Evolutionary conservation across 2,797 vertebrate species (phyloP), one percentile per base, ranked within the genome.

Genomic region (Salmo trutta): DNA sequence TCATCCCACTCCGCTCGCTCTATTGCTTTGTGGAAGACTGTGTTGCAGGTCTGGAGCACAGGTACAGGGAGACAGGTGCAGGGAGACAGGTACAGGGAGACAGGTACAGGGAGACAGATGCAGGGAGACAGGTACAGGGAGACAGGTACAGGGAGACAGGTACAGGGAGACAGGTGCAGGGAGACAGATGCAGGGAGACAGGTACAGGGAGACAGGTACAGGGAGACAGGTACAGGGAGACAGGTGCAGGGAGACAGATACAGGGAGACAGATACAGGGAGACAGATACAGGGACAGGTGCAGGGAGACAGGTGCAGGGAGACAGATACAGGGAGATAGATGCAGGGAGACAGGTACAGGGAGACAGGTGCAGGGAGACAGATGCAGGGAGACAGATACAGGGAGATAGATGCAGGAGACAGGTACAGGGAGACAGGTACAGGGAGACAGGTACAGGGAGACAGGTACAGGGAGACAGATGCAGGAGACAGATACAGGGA

Each of bases 21-120:
- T 69, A 96, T 94, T 10, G 95, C 92, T 94, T 95, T 96, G 84
- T 93, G 94, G 84, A 96, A 96, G 82, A 95, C 90, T 0, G 70
- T 75, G 76, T 84, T 95, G 86, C 96, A 97, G 78, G 88, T 90
- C 95, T 97, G 88, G 65, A 91, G 85, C 3, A 78, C 75, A 89
- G 54, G 54, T n/a, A 24, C 24, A 24, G 24, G 24, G 24, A 24
- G 24, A 24, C 24, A 24, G 24, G 24, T 24, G 1, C 24, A 24
- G 24, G 59, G 3, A 16, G 24, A 31, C 29, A 67, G 31, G 0
- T 15, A 31, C 4, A 29, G 41, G 2, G 4, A 59, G 5, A 19
- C 19, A 19, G n/a, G 0, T 7, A 59, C 54, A 54, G 19, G 1
- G 1, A n/a, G 7, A 59, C 54, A n/a, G 36, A 7, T 10, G 2